Conservation (phyloP, 2,888 invertebrate species). For the Agriopis leucophaearia region DNA sequence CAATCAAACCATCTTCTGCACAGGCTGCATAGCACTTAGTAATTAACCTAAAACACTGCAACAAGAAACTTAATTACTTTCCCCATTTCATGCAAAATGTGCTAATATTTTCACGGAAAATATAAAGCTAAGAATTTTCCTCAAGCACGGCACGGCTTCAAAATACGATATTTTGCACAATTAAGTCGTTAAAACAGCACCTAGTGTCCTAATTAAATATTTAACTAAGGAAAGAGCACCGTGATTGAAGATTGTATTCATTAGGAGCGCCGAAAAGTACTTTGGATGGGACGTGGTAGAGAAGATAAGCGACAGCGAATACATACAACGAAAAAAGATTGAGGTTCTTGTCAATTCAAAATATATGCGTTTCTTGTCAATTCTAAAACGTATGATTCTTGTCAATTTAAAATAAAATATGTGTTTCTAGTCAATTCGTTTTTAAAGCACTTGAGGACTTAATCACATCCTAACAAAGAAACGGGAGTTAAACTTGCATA, state of each 20-base stretch:
- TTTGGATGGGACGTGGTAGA: conserved; percentile 37
- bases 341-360: too few relatives aligned
- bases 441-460: too few relatives aligned
- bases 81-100: conserved; percentile 41
- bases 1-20: conserved; percentile 34
- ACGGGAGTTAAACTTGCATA: too few relatives aligned
- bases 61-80: conserved; percentile 40
- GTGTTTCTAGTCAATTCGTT: too few relatives aligned
- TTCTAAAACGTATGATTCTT: too few relatives aligned
- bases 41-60: conserved; percentile 40
- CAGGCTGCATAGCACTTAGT: conserved; percentile 33
- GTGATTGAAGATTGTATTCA: conserved; percentile 72
- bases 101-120: conserved; percentile 37
- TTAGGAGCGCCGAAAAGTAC: conserved; percentile 50
- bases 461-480: too few relatives aligned
- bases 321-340: too few relatives aligned
- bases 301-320: conserved; percentile 34
- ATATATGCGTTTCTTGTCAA: too few relatives aligned
- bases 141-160: conserved; percentile 36
- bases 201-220: conserved; percentile 76
- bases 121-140: conserved; percentile 34
- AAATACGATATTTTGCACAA: conserved; percentile 67
- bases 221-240: conserved; percentile 69
- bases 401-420: too few relatives aligned
- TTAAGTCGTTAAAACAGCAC: conserved; percentile 69